These are phyloP conservation scores for Hydraecia micacea DNA, from an alignment of 2,888 invertebrate genomes.

Conservation along the genomic window DNA sequence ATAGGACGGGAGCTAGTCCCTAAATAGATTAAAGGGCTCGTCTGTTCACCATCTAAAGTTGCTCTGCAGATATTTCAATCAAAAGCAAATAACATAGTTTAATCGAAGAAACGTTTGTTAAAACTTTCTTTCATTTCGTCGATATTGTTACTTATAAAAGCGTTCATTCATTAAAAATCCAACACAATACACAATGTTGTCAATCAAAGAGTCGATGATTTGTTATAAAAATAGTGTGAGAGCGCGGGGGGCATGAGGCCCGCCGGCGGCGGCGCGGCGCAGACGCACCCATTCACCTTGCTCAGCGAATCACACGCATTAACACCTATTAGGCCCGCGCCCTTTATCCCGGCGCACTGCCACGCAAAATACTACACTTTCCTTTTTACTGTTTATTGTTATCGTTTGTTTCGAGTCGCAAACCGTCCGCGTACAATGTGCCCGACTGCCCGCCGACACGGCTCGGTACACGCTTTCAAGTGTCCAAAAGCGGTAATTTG, in stretches of 20 bases:
- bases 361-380: conserved; percentile 89
- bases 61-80: background rate
- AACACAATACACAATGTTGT: conserved; percentile 82
- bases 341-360: conserved; percentile 82
- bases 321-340: conserved; percentile 85
- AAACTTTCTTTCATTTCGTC: conserved; percentile 25
- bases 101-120: conserved; percentile 2
- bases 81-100: background rate
- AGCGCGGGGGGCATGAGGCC: conserved; percentile 61
- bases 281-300: conserved; percentile 79
- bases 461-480: conserved; percentile 87
- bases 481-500: conserved; percentile 89
- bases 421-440: conserved; percentile 86
- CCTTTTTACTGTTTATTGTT: conserved; percentile 90
- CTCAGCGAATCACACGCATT: conserved; percentile 85
- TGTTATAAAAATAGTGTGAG: conserved; percentile 84
- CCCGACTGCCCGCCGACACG: conserved; percentile 82
- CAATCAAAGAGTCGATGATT: conserved; percentile 84
- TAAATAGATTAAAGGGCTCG: background rate
- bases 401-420: conserved; percentile 89
- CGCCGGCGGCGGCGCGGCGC: conserved; percentile 68
- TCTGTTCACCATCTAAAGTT: background rate
- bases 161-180: conserved; percentile 77
- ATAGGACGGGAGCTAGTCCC: background rate
- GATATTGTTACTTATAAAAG: conserved; percentile 57